These are phyloP conservation scores for Scaptomyza graminum DNA, from an alignment of 1,140 invertebrate genomes.

Conservation along the genomic window DNA sequence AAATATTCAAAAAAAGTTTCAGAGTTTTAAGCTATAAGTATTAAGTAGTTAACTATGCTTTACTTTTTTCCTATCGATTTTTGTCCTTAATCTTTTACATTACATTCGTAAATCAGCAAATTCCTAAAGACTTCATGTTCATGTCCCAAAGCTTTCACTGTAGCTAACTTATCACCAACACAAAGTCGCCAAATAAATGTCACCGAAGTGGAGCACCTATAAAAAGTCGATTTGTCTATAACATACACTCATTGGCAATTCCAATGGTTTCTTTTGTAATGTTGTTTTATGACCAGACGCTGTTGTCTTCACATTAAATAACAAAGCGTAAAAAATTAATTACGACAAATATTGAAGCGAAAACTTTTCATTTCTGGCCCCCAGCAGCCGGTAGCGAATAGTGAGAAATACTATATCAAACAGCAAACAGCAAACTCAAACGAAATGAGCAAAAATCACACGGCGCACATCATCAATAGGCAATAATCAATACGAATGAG, in stretches of 20 bases:
- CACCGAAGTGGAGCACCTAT: constrained; percentile 58
- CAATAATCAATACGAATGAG: constrained; percentile 75
- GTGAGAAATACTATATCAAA: not conserved
- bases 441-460: constrained; percentile 51
- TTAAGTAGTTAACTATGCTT: no score
- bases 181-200: constrained; percentile 21
- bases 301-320: constrained; percentile 61
- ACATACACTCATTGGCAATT: constrained; percentile 26
- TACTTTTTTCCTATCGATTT: no score
- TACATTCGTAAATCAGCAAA: no score
- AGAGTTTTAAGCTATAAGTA: no score
- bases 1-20: no score
- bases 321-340: constrained; percentile 70
- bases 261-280: constrained; percentile 45
- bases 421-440: constrained; percentile 18
- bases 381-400: not conserved
- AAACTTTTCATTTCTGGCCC: constrained; percentile 68
- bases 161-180: constrained; percentile 54
- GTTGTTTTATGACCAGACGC: constrained; percentile 49
- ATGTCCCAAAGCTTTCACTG: constrained; percentile 58
- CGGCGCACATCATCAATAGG: constrained; percentile 49
- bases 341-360: constrained; percentile 71
- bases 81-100: no score
- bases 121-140: no score
- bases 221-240: constrained; percentile 43